Evolutionary conservation across 2,113 vertebrate species (phyloP), one percentile per base, ranked within the genome.

Genomic region (Hemibates koningsi): DNA sequence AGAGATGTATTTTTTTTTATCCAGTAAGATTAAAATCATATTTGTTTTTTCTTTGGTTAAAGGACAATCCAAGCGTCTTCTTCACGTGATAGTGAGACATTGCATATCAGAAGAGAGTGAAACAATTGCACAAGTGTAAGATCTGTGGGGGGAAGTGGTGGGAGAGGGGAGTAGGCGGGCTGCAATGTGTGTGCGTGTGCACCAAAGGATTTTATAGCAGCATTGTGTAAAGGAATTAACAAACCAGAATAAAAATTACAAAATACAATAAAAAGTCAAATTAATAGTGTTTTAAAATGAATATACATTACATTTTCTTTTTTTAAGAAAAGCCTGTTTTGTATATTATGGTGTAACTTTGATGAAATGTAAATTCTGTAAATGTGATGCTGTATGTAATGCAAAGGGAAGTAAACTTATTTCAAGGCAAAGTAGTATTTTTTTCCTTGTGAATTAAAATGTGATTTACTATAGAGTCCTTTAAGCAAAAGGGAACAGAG

Each of bases 81-180:
- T 86, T 91, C 84, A 78, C 81, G 54, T 89, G 91, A 95, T 91
- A 88, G 87, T 61, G 79, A 85, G 86, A 90, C 80, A 73, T 36
- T 78, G 32, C 66, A 87, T 76, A 79, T 90, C 78, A 89, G 92
- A 92, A 90, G 92, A 86, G 90, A 82, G 81, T 83, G 83, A 92
- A 86, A 91, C 90, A 94, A 68, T 53, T 84, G 88, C 87, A 90
- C 86, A 88, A 92, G 85, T 91, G 93, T 90, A 91, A 89, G 90
- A 88, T 80, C 83, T 50, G 81, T 76, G 86, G 91, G 91, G 73
- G 91, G 88, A 91, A 87, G 86, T 71, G 56, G 86, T 50, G 87
- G 85, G 84, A 85, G 59, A 24, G 50, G 50, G 81, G 86, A 94
- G 94, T 83, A 92, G 95, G 94, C 91, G 90, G 95, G 88, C 85